Conservation (phyloP, 2,797 vertebrate genomes). For the Chloroceryle inda region DNA sequence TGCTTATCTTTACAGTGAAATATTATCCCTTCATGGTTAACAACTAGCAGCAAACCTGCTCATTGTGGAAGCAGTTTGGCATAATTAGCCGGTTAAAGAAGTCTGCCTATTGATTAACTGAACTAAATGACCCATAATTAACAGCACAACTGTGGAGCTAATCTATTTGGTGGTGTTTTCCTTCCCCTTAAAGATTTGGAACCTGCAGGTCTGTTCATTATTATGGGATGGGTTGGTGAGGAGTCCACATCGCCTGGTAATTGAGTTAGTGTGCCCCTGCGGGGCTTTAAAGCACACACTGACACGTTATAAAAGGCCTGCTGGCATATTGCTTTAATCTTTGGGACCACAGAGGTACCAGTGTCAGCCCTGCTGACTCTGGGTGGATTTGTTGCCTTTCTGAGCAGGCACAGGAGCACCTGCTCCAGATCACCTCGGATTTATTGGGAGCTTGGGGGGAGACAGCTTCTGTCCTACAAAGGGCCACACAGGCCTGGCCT, state of each 20-base stretch:
- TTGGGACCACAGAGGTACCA: neutral
- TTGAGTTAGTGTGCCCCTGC: neutral
- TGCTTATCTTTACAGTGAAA: constrained; percentile 61
- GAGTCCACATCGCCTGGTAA: neutral
- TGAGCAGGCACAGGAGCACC: neutral
- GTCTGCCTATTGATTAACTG: constrained; percentile 77
- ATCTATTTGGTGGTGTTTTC: constrained; percentile 55
- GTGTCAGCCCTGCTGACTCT: neutral
- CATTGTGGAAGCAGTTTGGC: constrained; percentile 59
- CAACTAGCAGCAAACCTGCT: constrained; percentile 61
- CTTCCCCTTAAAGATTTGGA: constrained; percentile 29
- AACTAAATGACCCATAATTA: constrained; percentile 78
- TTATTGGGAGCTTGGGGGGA: neutral
- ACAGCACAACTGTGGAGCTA: constrained; percentile 57
- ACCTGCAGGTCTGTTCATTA: constrained; percentile 33
- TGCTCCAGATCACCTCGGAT: neutral
- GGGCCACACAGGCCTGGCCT: accelerated
- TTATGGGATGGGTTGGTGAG: constrained; percentile 13
- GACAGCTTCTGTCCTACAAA: neutral
- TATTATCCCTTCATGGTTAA: constrained; percentile 69
- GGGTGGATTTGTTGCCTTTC: neutral
- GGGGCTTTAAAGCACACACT: neutral
- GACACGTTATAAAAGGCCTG: neutral
- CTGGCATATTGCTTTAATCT: neutral
- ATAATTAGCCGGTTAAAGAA: constrained; percentile 75